phyloP scores from a whole-genome alignment of 1,140 invertebrate genomes.

The Cataglyphis hispanica region DNA sequence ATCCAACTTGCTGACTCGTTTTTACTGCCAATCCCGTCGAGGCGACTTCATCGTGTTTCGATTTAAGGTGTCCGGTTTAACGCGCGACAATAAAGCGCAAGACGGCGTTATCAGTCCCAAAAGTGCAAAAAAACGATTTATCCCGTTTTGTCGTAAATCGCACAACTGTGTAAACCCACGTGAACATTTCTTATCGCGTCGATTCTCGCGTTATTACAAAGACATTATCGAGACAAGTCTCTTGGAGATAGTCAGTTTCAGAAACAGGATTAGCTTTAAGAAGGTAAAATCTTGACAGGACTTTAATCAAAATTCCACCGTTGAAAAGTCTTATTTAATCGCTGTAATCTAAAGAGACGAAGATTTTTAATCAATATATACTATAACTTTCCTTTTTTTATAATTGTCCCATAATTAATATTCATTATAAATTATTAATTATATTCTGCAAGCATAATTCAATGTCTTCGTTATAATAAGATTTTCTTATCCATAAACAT shows the following conservation, averaged over 20 bases:
- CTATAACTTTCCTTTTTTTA: not conserved
- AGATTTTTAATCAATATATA: not conserved
- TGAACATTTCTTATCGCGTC: not conserved
- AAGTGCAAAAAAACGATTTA: slow-evolving; percentile 61
- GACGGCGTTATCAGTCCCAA: slow-evolving; percentile 50
- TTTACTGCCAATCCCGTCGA: slow-evolving; percentile 51
- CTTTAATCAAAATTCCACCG: not conserved
- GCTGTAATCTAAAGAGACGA: not conserved
- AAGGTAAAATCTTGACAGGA: not conserved
- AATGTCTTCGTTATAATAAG: not conserved
- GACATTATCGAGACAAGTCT: not conserved
- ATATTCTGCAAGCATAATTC: not conserved
- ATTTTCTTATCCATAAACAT: too few relatives aligned
- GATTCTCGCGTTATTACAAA: not conserved
- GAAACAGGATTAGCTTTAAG: not conserved
- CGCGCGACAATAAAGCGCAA: slow-evolving; percentile 48
- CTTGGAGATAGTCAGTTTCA: not conserved
- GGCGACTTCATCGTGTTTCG: slow-evolving; percentile 13
- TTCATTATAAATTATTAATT: too few relatives aligned
- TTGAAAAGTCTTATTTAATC: not conserved
- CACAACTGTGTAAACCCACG: slow-evolving; percentile 2
- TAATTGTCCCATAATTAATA: too few relatives aligned
- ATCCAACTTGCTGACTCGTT: slow-evolving; percentile 19
- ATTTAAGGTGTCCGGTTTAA: slow-evolving; percentile 59
- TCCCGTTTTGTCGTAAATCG: slow-evolving; percentile 48